phyloP scores from a whole-genome alignment of 2,113 vertebrate species.

The Dissostichus mawsoni region DNA sequence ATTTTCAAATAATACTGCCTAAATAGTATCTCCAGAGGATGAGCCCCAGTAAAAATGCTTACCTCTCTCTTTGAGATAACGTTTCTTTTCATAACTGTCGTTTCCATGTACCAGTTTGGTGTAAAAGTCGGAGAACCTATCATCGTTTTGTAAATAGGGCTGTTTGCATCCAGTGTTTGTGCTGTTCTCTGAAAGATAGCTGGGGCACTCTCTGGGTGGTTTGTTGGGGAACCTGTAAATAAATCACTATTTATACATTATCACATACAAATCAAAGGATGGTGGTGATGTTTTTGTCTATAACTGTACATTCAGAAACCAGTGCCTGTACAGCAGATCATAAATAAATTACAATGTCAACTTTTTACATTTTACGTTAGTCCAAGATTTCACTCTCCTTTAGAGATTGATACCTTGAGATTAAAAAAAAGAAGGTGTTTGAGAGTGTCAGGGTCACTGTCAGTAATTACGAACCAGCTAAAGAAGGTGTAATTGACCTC shows the following conservation, averaged over 20 bases:
- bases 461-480: constrained; percentile 41
- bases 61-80: constrained; percentile 36
- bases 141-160: rapidly evolving
- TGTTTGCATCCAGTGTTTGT: constrained; percentile 56
- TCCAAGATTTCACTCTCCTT: neutral
- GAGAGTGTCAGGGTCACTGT: neutral
- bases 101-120: constrained; percentile 39
- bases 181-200: constrained; percentile 54
- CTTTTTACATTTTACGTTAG: neutral
- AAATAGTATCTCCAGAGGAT: neutral
- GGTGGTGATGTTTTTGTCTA: neutral
- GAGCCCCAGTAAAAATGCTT: neutral
- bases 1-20: no score
- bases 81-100: rapidly evolving
- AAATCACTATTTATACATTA: constrained; percentile 11
- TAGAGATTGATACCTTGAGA: neutral
- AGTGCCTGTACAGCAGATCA: no score
- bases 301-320: no score
- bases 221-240: constrained; percentile 2
- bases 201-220: constrained; percentile 17
- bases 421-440: neutral
- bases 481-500: constrained; percentile 64
- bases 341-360: no score
- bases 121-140: constrained; percentile 17
- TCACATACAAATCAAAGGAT: neutral